A percentile compares a stretch with the other conserved stretches of the same genome.
Conservation (phyloP, 2,888 invertebrate genomes). For the Griposia aprilina region DNA sequence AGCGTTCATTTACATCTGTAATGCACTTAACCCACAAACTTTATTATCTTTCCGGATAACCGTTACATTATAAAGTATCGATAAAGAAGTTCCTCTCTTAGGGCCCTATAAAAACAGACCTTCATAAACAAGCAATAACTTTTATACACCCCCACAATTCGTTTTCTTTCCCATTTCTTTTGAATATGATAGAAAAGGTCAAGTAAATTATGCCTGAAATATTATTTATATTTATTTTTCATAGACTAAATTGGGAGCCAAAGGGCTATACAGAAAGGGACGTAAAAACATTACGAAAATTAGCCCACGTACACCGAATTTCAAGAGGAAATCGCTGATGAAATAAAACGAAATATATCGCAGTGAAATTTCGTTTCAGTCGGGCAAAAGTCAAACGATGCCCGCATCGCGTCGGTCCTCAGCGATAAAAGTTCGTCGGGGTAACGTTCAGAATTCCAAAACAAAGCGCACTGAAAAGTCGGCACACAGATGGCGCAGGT, state of each 20-base stretch:
- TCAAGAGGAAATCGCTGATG: constrained; percentile 62
- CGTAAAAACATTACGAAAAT: constrained; percentile 50
- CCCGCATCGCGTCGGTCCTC: constrained; percentile 81
- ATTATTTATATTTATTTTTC: constrained; percentile 47
- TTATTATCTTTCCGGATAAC: constrained; percentile 82
- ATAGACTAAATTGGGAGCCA: constrained; percentile 38
- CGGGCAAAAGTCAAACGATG: constrained; percentile 79
- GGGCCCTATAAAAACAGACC: constrained; percentile 84
- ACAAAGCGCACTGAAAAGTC: constrained; percentile 86
- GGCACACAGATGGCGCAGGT: constrained; percentile 84
- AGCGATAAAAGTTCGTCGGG: constrained; percentile 84
- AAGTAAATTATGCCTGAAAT: constrained; percentile 46
- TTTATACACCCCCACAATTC: constrained; percentile 84
- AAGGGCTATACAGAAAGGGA: constrained; percentile 50
- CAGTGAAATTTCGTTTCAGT: constrained; percentile 71
- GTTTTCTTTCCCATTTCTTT: constrained; percentile 77
- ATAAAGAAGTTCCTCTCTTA: constrained; percentile 83
- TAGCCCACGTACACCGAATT: constrained; percentile 47
- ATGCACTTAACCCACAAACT: constrained; percentile 74
- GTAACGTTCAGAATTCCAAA: constrained; percentile 81
- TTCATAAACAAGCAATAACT: constrained; percentile 88
- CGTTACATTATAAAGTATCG: constrained; percentile 83
- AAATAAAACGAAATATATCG: constrained; percentile 67
- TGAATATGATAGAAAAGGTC: constrained; percentile 73
- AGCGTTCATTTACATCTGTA: constrained; percentile 65